These are phyloP conservation scores for Euura lappo DNA, from an alignment of 1,140 invertebrate genomes.

Conservation along the genomic window DNA sequence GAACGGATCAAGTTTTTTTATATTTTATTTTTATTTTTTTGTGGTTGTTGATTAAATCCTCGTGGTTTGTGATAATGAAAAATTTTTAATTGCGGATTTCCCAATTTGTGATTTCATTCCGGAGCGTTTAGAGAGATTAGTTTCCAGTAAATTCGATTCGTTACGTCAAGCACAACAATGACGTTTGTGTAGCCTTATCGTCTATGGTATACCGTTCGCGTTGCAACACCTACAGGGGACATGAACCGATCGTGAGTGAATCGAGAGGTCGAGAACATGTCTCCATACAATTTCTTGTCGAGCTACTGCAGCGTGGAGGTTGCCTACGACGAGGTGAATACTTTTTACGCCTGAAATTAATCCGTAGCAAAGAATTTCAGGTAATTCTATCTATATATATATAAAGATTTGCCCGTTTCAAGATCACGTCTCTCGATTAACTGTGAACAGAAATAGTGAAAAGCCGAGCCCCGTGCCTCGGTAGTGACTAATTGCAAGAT, in stretches of 20 bases:
- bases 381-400: not conserved
- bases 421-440: conserved; percentile 8
- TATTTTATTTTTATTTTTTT: too few relatives aligned
- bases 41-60: too few relatives aligned
- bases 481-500: conserved; percentile 3
- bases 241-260: not conserved
- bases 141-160: not conserved
- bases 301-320: too few relatives aligned
- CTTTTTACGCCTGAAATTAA: conserved; percentile 5
- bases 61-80: not conserved
- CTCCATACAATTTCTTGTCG: not conserved
- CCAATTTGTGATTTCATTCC: not conserved
- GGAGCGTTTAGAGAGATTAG: not conserved
- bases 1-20: not conserved
- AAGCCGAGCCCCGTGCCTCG: not conserved
- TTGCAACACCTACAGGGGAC: conserved; percentile 3
- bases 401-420: not conserved
- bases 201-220: conserved; percentile 3
- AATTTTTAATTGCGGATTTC: not conserved
- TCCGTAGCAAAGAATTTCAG: not conserved
- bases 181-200: not conserved
- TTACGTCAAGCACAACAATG: conserved; percentile 3
- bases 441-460: conserved; percentile 1
- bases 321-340: not conserved
- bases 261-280: not conserved